Conservation (phyloP, 2,888 invertebrate species). For the Meliscaeva auricollis region DNA sequence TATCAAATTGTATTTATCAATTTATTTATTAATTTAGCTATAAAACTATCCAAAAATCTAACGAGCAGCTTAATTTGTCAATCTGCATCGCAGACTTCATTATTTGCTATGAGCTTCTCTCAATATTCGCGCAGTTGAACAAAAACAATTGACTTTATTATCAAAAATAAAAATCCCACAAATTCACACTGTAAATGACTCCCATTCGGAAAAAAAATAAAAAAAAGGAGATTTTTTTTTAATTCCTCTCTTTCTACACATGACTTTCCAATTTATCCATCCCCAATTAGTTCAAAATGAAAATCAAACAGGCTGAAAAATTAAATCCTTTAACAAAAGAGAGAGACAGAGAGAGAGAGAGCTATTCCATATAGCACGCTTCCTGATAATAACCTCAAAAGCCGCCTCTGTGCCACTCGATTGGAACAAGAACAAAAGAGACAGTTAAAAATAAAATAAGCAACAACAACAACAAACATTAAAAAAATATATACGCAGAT, state of each 20-base stretch:
- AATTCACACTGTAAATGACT: not conserved
- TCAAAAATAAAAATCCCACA: not conserved
- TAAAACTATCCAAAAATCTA: too few species aligned
- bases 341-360: too few species aligned
- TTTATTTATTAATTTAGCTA: too few species aligned
- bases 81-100: too few species aligned
- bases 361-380: too few species aligned
- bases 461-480: too few species aligned
- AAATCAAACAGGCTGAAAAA: constrained; percentile 38
- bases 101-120: too few species aligned
- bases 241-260: not conserved
- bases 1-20: too few species aligned
- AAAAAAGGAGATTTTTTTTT: not conserved
- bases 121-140: not conserved
- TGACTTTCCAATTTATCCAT: constrained; percentile 44
- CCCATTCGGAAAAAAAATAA: not conserved
- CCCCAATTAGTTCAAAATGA: constrained; percentile 45
- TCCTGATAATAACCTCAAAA: constrained; percentile 1
- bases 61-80: too few species aligned
- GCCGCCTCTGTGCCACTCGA: not conserved
- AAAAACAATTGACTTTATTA: not conserved
- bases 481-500: constrained; percentile 28
- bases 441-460: not conserved
- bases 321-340: constrained; percentile 56
- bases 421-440: constrained; percentile 15